Percentiles rank a stretch among this genome's conserved stretches.
These are phyloP conservation scores for Microdon myrmicae DNA, from an alignment of 2,888 invertebrate genomes.

Conservation along the genomic window DNA sequence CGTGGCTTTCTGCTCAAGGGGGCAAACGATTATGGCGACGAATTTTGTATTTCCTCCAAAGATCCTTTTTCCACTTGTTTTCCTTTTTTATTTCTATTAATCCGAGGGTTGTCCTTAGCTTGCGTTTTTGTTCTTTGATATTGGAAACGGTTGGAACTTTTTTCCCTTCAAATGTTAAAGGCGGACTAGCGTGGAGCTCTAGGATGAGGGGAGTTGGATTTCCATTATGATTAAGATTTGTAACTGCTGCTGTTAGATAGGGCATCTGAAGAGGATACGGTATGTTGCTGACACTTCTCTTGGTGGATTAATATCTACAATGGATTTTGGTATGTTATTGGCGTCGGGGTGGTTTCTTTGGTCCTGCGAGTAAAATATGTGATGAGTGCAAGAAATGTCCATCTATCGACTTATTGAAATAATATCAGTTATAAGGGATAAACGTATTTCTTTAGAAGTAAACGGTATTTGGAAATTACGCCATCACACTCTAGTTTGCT, in stretches of 20 bases:
- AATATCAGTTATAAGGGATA: too few relatives aligned
- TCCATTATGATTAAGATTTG: constrained; percentile 38
- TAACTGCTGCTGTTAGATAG: constrained; percentile 26
- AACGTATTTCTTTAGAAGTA: too few relatives aligned
- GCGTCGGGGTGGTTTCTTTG: constrained; percentile 18
- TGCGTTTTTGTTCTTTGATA: constrained; percentile 40
- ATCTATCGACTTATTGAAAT: too few relatives aligned
- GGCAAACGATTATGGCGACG: constrained; percentile 47
- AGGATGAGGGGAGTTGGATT: constrained; percentile 8
- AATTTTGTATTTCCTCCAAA: constrained; percentile 35
- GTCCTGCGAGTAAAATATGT: constrained; percentile 14
- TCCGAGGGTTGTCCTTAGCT: constrained; percentile 32
- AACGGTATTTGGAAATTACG: too few relatives aligned
- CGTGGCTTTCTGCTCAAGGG: constrained; percentile 49
- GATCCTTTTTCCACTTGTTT: too few relatives aligned
- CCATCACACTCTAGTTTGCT: too few relatives aligned
- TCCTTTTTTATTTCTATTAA: constrained; percentile 22
- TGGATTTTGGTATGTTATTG: constrained; percentile 30
- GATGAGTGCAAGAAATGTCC: constrained; percentile 25
- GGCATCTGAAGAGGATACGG: constrained; percentile 15
- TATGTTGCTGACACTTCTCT: constrained; percentile 40
- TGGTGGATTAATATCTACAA: constrained; percentile 36
- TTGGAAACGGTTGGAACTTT: constrained; percentile 22
- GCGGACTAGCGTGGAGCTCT: constrained; percentile 8
- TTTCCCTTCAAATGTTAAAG: constrained; percentile 1